phyloP scores from a whole-genome alignment of 2,113 vertebrate species.

The Marmota monax region DNA sequence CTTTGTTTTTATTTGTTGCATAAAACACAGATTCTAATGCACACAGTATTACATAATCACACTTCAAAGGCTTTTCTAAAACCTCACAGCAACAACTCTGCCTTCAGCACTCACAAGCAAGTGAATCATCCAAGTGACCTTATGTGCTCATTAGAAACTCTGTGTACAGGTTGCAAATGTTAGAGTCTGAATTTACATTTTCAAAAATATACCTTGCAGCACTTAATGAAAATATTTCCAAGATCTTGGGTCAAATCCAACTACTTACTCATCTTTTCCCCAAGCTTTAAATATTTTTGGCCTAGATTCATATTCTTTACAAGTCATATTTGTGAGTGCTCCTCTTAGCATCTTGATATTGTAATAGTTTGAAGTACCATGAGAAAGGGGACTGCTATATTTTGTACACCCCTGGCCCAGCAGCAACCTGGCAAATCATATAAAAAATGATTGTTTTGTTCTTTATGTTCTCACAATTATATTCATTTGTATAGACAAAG shows the following conservation, averaged over 20 bases:
- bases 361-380: slow-evolving; percentile 13
- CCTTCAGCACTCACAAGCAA: slow-evolving; percentile 78
- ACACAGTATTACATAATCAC: slow-evolving; percentile 81
- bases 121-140: slow-evolving; percentile 86
- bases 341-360: background rate
- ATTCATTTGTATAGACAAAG: background rate
- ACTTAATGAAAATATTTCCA: slow-evolving; percentile 78
- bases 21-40: slow-evolving; percentile 72
- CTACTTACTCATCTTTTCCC: slow-evolving; percentile 59
- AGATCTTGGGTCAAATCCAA: slow-evolving; percentile 53
- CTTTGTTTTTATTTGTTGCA: slow-evolving; percentile 76
- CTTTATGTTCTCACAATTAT: background rate
- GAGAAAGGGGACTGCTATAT: slow-evolving; percentile 58
- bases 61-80: slow-evolving; percentile 84
- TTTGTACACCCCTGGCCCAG: background rate
- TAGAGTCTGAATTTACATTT: slow-evolving; percentile 82
- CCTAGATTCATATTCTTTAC: slow-evolving; percentile 44
- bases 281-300: slow-evolving; percentile 62
- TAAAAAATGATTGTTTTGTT: background rate
- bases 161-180: slow-evolving; percentile 85
- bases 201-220: slow-evolving; percentile 72
- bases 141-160: slow-evolving; percentile 86
- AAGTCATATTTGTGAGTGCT: background rate
- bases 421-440: background rate
- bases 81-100: slow-evolving; percentile 76